A percentile compares a stretch with the other conserved stretches of the same genome.
These are phyloP conservation scores for Liopterus haemorrhoidalis DNA, from an alignment of 2,888 invertebrate species.

Conservation along the genomic window DNA sequence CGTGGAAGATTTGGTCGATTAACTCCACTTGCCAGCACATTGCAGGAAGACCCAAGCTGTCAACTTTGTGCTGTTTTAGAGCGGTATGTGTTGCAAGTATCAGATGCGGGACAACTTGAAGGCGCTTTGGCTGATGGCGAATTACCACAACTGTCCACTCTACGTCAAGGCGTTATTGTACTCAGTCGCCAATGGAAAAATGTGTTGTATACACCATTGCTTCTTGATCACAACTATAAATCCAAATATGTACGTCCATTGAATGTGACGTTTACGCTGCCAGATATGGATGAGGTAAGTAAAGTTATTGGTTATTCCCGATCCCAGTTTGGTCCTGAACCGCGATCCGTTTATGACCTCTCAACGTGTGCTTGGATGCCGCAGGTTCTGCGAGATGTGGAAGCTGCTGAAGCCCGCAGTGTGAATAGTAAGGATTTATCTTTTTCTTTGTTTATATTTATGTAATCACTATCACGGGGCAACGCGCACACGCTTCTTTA, in stretches of 20 bases:
- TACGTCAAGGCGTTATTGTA: constrained; percentile 94
- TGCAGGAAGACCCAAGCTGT: constrained; percentile 93
- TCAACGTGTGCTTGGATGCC: constrained; percentile 11
- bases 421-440: constrained; percentile 6
- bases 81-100: constrained; percentile 67
- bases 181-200: constrained; percentile 96
- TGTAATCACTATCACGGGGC: too few species aligned
- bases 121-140: constrained; percentile 75
- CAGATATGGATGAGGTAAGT: constrained; percentile 72
- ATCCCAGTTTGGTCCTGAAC: too few species aligned
- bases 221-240: constrained; percentile 85
- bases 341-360: too few species aligned
- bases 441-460: constrained; percentile 1
- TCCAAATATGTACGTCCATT: constrained; percentile 74
- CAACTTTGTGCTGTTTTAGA: constrained; percentile 86
- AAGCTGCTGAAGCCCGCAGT: constrained; percentile 9
- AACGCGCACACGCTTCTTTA: too few species aligned
- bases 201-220: constrained; percentile 84
- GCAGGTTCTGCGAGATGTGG: constrained; percentile 9
- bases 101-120: constrained; percentile 72
- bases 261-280: constrained; percentile 83
- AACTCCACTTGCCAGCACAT: constrained; percentile 79
- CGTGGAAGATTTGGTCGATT: constrained; percentile 87
- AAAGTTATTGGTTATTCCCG: constrained; percentile 9
- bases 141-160: constrained; percentile 79